Conservation (phyloP, 2,888 invertebrate species). For the Ametastegia equiseti region DNA sequence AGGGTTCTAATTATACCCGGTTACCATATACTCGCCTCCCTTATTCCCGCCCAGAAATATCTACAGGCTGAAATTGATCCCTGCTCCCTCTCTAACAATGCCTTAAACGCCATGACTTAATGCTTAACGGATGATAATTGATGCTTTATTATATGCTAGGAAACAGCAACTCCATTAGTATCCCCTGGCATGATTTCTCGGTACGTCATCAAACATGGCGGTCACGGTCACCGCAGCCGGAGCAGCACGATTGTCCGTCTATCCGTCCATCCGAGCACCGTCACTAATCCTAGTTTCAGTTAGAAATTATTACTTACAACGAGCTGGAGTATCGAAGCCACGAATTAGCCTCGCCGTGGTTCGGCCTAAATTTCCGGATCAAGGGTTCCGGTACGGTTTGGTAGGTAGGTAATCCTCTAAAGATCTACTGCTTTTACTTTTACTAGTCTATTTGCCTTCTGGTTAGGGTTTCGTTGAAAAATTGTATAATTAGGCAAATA, state of each 20-base stretch:
- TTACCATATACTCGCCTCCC: constrained; percentile 33
- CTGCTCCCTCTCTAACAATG: constrained; percentile 34
- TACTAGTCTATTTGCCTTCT: not conserved
- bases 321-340: constrained; percentile 32
- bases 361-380: constrained; percentile 40
- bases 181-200: constrained; percentile 21
- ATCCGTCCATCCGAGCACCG: constrained; percentile 40
- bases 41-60: constrained; percentile 12
- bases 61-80: constrained; percentile 44
- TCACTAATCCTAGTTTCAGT: constrained; percentile 42
- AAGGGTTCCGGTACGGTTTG: constrained; percentile 17
- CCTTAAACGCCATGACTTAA: constrained; percentile 40
- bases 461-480: not conserved
- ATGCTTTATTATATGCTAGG: constrained; percentile 47
- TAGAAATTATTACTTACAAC: constrained; percentile 44
- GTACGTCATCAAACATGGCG: constrained; percentile 46
- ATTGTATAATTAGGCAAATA: constrained; percentile 20
- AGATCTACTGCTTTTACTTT: not conserved
- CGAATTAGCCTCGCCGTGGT: constrained; percentile 38
- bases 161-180: constrained; percentile 49
- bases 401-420: not conserved
- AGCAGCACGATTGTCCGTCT: constrained; percentile 22
- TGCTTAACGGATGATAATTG: constrained; percentile 48
- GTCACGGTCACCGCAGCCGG: constrained; percentile 20
- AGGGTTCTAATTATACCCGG: constrained; percentile 32